These are phyloP conservation scores for Tuta absoluta DNA, from an alignment of 2,888 invertebrate species.

Conservation along the genomic window DNA sequence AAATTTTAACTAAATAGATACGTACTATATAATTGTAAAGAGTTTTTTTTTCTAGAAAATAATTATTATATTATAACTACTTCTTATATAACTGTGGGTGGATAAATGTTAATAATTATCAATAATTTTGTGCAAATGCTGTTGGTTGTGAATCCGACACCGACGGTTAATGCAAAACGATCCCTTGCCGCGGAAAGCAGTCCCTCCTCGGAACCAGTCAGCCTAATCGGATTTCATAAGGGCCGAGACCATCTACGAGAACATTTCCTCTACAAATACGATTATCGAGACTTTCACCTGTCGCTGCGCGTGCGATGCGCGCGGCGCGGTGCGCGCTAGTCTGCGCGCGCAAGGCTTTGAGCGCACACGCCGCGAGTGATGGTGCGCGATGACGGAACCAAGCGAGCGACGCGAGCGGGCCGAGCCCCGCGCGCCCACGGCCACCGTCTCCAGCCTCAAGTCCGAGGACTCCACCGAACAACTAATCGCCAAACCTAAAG, in stretches of 20 bases:
- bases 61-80: too few species aligned
- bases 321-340: conserved; percentile 15
- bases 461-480: conserved; percentile 81
- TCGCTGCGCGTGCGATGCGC: conserved; percentile 22
- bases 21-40: too few species aligned
- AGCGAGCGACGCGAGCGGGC: conserved; percentile 43
- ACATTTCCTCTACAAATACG: conserved; percentile 26
- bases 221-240: conserved; percentile 22
- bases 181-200: not conserved
- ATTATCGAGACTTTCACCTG: conserved; percentile 34
- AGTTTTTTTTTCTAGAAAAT: too few species aligned
- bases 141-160: not conserved
- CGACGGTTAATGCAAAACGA: not conserved
- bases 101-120: too few species aligned
- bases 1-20: too few species aligned
- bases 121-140: too few species aligned
- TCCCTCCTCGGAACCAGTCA: conserved; percentile 3
- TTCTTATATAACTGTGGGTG: too few species aligned
- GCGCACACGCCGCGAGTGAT: conserved; percentile 28
- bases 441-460: conserved; percentile 74
- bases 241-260: conserved; percentile 19
- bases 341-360: conserved; percentile 32
- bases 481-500: conserved; percentile 77
- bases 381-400: conserved; percentile 43
- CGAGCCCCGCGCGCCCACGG: conserved; percentile 53